Evolutionary conservation across 2,888 invertebrate species (phyloP), one percentile per base, ranked within the genome.

Genomic region (Notocelia uddmanniana): DNA sequence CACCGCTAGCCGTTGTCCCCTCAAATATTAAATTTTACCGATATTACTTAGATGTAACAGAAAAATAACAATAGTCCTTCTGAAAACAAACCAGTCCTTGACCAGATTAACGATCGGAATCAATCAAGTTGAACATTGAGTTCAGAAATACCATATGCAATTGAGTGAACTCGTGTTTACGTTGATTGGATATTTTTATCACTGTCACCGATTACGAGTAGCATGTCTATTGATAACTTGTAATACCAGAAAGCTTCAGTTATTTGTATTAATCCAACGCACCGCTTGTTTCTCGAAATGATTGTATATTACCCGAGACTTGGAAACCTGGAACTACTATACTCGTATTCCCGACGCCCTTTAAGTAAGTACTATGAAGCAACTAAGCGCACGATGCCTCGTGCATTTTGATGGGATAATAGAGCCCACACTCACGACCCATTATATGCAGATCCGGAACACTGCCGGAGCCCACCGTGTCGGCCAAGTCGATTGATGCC

Each of bases 371-470:
- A 68, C 72, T 57, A 68, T 68, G 67, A 68, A 57, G 60, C 59
- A 72, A 59, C 67, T 72, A 68, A 75, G 74, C 68, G 71, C 74
- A 76, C 73, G 76, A 74, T 78, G 76, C 75, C 76, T 81, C 79
- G 75, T 83, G 83, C 82, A 87, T 86, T 86, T 81, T 85, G 86
- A 86, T 87, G 83, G 84, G 79, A 86, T 86, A 88, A 90, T 86
- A 83, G 82, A 76, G 78, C 77, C 76, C 79, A 88, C 91, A 86
- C 91, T 91, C 86, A 89, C 91, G 78, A 74, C 66, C 89, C 84
- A 90, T 91, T 92, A 91, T 92, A 91, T 91, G 90, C 88, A 91
- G 90, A 90, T 83, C 82, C 82, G 81, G 83, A 83, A 84, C 83
- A 80, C 70, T 60, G 60, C 64, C 57, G 62, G 19, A n/a, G 58